phyloP scores from a whole-genome alignment of 2,888 invertebrate species.

The Plemyria rubiginata region DNA sequence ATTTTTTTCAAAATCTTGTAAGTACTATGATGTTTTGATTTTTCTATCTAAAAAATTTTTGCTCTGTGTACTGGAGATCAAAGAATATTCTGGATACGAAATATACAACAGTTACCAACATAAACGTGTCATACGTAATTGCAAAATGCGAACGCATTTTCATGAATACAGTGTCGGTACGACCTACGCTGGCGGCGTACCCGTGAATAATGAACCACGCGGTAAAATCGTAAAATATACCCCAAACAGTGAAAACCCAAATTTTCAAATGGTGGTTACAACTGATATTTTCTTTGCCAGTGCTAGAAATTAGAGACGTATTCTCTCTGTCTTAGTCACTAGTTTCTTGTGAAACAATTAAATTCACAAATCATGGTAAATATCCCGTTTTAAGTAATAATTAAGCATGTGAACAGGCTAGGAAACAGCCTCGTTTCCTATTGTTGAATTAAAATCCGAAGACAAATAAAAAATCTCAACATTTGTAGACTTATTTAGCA shows the following conservation, averaged over 20 bases:
- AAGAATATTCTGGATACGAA: not conserved
- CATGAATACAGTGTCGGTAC: conserved; percentile 14
- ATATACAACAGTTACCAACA: not conserved
- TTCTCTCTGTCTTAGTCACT: not conserved
- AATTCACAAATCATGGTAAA: too few relatives aligned
- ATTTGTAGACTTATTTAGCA: not conserved
- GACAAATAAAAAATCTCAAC: not conserved
- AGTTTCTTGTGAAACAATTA: too few relatives aligned
- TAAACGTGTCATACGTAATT: not conserved
- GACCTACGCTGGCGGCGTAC: conserved; percentile 5
- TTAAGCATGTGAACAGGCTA: not conserved
- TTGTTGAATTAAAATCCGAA: not conserved
- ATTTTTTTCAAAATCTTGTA: too few relatives aligned
- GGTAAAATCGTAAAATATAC: not conserved
- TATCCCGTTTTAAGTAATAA: too few relatives aligned
- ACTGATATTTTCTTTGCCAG: not conserved
- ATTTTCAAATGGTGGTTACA: too few relatives aligned
- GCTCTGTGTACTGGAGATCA: too few relatives aligned
- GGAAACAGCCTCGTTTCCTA: too few relatives aligned
- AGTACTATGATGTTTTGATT: too few relatives aligned
- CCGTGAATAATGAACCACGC: conserved; percentile 23
- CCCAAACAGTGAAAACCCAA: not conserved
- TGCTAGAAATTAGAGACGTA: too few relatives aligned
- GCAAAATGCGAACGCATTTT: not conserved
- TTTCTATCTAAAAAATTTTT: too few relatives aligned